These are phyloP conservation scores for Eupithecia centaureata DNA, from an alignment of 2,888 invertebrate species.

Conservation along the genomic window DNA sequence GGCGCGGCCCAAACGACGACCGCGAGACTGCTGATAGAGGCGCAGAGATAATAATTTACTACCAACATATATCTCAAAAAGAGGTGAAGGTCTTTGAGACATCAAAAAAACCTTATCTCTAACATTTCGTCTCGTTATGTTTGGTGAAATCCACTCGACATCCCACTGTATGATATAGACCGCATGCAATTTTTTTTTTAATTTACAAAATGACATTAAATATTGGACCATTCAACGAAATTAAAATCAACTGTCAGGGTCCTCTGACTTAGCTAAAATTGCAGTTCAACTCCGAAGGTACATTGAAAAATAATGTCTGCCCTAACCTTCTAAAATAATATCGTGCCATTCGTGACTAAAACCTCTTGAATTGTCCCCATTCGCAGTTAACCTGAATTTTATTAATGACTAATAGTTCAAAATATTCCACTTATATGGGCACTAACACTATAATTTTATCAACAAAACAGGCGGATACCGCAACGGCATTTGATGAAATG, in stretches of 20 bases:
- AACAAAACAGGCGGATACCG: conserved; percentile 20
- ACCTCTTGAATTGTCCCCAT: background rate
- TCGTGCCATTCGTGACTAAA: conserved; percentile 10
- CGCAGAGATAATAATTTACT: conserved; percentile 11
- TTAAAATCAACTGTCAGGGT: background rate
- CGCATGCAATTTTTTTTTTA: background rate
- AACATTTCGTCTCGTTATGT: background rate
- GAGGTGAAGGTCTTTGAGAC: background rate
- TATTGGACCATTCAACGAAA: background rate
- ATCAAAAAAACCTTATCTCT: too few species aligned
- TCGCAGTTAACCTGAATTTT: conserved; percentile 17
- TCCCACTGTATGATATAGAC: too few species aligned
- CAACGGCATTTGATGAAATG: conserved; percentile 29
- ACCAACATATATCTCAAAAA: background rate
- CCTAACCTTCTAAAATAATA: conserved; percentile 4
- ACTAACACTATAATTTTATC: conserved; percentile 20
- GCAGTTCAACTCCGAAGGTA: background rate
- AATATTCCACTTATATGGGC: conserved; percentile 23
- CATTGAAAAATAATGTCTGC: background rate
- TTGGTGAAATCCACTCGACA: conserved; percentile 1
- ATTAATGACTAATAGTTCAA: conserved; percentile 19
- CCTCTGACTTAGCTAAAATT: background rate
- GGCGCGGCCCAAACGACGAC: background rate
- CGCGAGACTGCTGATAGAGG: background rate
- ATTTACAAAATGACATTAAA: background rate